Percentiles rank a stretch among this genome's conserved stretches.
Conservation (phyloP, 2,113 vertebrate species). For the Oncorhynchus keta region DNA sequence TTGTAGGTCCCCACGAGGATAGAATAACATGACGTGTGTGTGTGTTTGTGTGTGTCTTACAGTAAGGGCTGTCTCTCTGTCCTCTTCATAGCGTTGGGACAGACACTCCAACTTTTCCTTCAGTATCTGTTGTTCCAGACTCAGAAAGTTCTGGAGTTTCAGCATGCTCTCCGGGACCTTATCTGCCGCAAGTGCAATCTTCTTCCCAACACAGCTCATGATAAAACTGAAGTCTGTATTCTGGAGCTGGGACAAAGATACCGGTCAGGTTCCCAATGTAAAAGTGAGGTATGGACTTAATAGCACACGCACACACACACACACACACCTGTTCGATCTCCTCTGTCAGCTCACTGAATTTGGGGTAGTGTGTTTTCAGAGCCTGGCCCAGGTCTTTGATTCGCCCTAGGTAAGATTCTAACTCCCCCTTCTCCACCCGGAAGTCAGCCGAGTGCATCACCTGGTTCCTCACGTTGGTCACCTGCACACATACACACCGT, state of each 20-base stretch:
- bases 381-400: slow-evolving; percentile 22
- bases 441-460: slow-evolving; percentile 56
- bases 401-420: not conserved
- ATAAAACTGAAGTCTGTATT: slow-evolving; percentile 31
- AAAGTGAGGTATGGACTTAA: not conserved
- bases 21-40: not conserved
- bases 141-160: slow-evolving; percentile 16
- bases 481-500: slow-evolving; percentile 21
- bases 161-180: not conserved
- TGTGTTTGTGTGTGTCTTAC: slow-evolving; percentile 15
- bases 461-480: slow-evolving; percentile 46
- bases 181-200: not conserved
- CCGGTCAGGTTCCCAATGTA: not conserved
- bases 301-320: not conserved
- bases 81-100: slow-evolving; percentile 24
- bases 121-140: slow-evolving; percentile 42
- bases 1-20: not conserved
- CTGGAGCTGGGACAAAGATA: slow-evolving; percentile 16
- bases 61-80: slow-evolving; percentile 12
- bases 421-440: slow-evolving; percentile 28
- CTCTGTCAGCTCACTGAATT: slow-evolving; percentile 21
- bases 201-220: slow-evolving; percentile 4
- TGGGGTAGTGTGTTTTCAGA: slow-evolving; percentile 10
- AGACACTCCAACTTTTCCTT: slow-evolving; percentile 54
- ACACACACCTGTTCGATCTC: slow-evolving; percentile 42